Conservation (phyloP, 2,888 invertebrate genomes). For the Ophion obscuratus region DNA sequence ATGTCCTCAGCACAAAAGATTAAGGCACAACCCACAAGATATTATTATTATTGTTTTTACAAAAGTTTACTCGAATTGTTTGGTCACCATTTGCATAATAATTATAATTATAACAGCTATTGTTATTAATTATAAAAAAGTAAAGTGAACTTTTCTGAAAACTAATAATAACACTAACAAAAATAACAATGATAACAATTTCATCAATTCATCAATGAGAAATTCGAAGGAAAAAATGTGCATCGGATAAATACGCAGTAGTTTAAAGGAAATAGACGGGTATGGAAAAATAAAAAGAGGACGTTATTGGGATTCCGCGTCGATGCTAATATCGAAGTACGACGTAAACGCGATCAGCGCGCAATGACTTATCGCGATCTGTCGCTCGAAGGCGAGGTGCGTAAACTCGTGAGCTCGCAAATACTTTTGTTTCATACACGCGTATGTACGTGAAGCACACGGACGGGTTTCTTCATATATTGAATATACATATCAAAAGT, state of each 20-base stretch:
- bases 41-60: too few species aligned
- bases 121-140: too few species aligned
- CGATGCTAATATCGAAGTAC: neutral
- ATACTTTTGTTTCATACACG: neutral
- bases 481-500: neutral
- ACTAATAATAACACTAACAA: neutral
- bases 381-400: slow-evolving; percentile 45
- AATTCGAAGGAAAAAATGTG: neutral
- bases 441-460: neutral
- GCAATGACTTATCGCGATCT: slow-evolving; percentile 58
- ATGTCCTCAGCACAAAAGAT: too few species aligned
- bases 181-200: neutral
- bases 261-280: neutral
- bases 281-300: neutral
- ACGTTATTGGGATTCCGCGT: neutral
- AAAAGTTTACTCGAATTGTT: too few species aligned
- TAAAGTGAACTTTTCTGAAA: too few species aligned
- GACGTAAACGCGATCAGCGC: slow-evolving; percentile 46
- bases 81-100: too few species aligned
- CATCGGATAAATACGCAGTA: neutral
- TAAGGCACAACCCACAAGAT: too few species aligned
- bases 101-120: too few species aligned
- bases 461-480: neutral
- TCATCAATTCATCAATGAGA: too few species aligned
- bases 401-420: slow-evolving; percentile 36